These are phyloP conservation scores for Regulus satrapa DNA, from an alignment of 2,113 vertebrate genomes.

Conservation along the genomic window DNA sequence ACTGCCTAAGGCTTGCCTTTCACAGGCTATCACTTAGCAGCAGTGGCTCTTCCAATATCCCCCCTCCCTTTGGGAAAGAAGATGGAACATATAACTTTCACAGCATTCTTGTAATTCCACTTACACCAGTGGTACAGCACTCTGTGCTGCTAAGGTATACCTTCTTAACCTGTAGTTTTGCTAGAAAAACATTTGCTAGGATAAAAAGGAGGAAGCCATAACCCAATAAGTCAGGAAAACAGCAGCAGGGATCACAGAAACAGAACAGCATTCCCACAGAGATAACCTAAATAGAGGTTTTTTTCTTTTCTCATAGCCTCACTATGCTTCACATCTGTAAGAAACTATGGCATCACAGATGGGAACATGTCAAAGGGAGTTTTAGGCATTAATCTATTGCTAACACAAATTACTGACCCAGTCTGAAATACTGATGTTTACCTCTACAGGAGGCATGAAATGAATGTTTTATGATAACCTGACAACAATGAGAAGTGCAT, in stretches of 20 bases:
- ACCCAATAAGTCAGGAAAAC: not conserved
- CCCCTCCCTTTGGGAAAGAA: not conserved
- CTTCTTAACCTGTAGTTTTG: not conserved
- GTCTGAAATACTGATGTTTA: not conserved
- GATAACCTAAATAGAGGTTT: not conserved
- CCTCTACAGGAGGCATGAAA: not conserved
- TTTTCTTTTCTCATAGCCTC: not conserved
- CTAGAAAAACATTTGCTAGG: not conserved
- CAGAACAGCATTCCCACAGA: not conserved
- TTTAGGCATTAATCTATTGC: not conserved
- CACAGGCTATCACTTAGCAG: not conserved
- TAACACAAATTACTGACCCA: not conserved
- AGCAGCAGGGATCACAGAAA: not conserved
- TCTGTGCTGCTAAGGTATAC: not conserved
- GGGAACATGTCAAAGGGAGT: not conserved
- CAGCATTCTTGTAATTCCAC: not conserved
- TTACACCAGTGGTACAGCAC: not conserved
- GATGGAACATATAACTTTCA: not conserved
- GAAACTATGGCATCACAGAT: not conserved
- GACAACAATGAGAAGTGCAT: not conserved
- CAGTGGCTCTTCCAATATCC: not conserved
- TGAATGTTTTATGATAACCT: not conserved
- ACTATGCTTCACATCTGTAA: rapidly evolving
- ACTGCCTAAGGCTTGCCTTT: not conserved
- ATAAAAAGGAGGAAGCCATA: not conserved